These are phyloP conservation scores for Noctuana brunneofusca DNA, from an alignment of 2,888 invertebrate species.

Conservation along the genomic window DNA sequence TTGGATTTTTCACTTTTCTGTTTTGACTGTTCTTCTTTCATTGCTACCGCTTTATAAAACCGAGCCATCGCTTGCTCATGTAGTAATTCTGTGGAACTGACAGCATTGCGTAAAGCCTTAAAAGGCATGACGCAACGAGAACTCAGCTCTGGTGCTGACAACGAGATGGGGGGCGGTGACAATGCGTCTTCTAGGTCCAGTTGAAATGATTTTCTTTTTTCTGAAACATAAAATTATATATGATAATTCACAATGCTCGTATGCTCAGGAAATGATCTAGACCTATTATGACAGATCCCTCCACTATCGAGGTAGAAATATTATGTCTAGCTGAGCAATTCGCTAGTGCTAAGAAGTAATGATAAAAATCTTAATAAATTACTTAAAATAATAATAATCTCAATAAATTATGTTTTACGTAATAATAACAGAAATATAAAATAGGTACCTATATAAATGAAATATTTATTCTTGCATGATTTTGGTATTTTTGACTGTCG, in stretches of 20 bases:
- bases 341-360: background rate
- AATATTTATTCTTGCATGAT: no score
- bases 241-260: no score
- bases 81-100: constrained; percentile 91
- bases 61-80: constrained; percentile 92
- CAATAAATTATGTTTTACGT: no score
- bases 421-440: no score
- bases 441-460: no score
- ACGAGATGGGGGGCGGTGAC: constrained; percentile 90
- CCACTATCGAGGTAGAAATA: no score
- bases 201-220: constrained; percentile 83
- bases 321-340: no score
- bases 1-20: constrained; percentile 49
- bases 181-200: constrained; percentile 86
- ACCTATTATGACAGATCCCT: no score
- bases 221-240: constrained; percentile 51
- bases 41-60: constrained; percentile 89
- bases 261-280: no score
- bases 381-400: no score
- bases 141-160: constrained; percentile 91
- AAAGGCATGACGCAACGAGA: constrained; percentile 72
- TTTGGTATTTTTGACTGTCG: no score
- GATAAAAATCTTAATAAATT: no score
- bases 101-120: constrained; percentile 86
- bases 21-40: constrained; percentile 86